These are phyloP conservation scores for Agraylea sexmaculata DNA, from an alignment of 1,140 invertebrate genomes.

Conservation along the genomic window DNA sequence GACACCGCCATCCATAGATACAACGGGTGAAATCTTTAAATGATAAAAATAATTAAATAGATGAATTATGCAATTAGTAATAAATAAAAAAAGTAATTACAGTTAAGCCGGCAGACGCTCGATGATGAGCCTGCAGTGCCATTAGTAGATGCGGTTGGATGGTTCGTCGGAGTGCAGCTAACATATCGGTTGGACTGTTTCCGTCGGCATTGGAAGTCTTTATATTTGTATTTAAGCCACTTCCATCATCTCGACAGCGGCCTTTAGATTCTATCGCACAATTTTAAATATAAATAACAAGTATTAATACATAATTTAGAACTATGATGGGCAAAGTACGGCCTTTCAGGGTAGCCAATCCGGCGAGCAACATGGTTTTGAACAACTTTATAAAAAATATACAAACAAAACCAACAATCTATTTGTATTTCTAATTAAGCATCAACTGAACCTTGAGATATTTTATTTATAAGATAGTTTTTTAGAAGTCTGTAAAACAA, in stretches of 20 bases:
- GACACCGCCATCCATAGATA: conserved; percentile 28
- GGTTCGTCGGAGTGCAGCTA: conserved; percentile 48
- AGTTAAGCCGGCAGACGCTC: neutral
- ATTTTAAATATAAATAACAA: conserved; percentile 2
- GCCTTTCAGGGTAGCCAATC: too few species aligned
- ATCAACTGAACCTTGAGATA: too few species aligned
- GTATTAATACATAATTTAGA: too few species aligned
- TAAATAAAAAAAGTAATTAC: neutral
- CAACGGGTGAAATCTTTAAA: conserved; percentile 18
- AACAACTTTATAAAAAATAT: too few species aligned
- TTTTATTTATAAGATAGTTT: too few species aligned
- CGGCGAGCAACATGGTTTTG: too few species aligned
- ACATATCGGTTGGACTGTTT: conserved; percentile 43
- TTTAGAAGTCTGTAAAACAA: too few species aligned
- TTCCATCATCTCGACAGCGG: conserved; percentile 30
- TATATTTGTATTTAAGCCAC: too few species aligned
- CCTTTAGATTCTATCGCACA: conserved; percentile 18
- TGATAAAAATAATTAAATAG: neutral
- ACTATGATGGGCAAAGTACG: too few species aligned
- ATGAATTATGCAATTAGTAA: neutral
- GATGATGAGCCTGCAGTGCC: conserved; percentile 38
- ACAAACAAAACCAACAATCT: too few species aligned
- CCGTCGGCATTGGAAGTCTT: too few species aligned
- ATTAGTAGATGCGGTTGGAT: conserved; percentile 53
- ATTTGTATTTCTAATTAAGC: too few species aligned